Percentiles rank a stretch among this genome's conserved stretches.
Evolutionary conservation across 2,888 invertebrate genomes (phyloP).

Genomic region (Troides aeacus): DNA sequence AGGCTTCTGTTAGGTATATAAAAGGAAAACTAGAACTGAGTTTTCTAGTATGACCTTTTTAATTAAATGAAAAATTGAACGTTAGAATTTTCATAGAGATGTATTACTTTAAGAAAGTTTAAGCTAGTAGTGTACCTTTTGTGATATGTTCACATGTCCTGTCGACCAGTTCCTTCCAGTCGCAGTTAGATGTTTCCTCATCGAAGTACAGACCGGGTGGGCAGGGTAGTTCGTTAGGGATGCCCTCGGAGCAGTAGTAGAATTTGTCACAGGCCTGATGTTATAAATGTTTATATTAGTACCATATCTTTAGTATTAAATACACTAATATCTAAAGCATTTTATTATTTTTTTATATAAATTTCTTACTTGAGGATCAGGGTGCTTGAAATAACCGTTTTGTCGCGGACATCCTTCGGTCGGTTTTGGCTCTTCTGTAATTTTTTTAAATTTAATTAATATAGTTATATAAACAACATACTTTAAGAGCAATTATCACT

Average conservation of each 20-base stretch:
- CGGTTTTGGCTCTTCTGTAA: conserved; percentile 86
- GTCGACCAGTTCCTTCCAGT: conserved; percentile 84
- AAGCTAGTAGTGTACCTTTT: conserved; percentile 50
- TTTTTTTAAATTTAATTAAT: not conserved
- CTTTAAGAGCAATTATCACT: too few relatives aligned
- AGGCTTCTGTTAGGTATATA: too few relatives aligned
- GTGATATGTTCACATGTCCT: conserved; percentile 66
- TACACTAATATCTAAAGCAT: too few relatives aligned
- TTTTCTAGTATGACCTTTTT: too few relatives aligned
- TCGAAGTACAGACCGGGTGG: conserved; percentile 89
- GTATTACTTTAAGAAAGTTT: too few relatives aligned
- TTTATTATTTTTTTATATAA: not conserved
- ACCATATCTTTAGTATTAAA: not conserved
- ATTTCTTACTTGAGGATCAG: conserved; percentile 79
- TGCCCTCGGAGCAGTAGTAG: conserved; percentile 88
- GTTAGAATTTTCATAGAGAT: too few relatives aligned
- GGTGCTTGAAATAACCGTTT: conserved; percentile 88
- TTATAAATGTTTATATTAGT: not conserved
- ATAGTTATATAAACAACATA: not conserved
- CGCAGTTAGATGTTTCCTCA: conserved; percentile 85
- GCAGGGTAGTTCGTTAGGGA: conserved; percentile 83
- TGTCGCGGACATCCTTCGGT: conserved; percentile 87
- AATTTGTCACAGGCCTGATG: conserved; percentile 86
- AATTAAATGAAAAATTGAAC: too few relatives aligned
- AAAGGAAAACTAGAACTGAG: too few relatives aligned